Conservation (phyloP, 2,888 invertebrate genomes). For the Euzophera pinguis region DNA sequence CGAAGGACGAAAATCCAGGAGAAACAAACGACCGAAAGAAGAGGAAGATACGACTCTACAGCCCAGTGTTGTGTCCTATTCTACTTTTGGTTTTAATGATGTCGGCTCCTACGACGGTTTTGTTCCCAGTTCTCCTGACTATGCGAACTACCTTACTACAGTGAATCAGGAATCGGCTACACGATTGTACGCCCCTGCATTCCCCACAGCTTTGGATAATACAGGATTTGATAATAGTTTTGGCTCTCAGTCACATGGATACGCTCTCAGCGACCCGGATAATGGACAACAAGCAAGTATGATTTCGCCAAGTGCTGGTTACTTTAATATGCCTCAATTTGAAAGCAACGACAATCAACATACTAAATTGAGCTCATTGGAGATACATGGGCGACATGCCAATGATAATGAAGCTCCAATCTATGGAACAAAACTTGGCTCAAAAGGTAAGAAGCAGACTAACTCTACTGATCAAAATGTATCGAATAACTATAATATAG, state of each 20-base stretch:
- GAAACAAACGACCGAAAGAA: constrained; percentile 47
- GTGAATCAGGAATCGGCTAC: constrained; percentile 53
- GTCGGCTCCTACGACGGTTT: constrained; percentile 65
- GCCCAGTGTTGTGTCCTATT: constrained; percentile 67
- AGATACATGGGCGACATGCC: constrained; percentile 31
- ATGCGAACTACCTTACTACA: constrained; percentile 47
- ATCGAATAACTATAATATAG: constrained; percentile 33
- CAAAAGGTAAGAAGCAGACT: constrained; percentile 41
- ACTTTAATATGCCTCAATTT: constrained; percentile 44
- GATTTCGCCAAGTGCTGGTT: constrained; percentile 43
- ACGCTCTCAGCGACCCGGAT: constrained; percentile 34
- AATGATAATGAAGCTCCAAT: constrained; percentile 46
- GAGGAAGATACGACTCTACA: constrained; percentile 54
- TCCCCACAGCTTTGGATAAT: constrained; percentile 57
- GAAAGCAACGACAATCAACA: constrained; percentile 37
- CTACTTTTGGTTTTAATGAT: constrained; percentile 70
- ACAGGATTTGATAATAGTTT: constrained; percentile 45
- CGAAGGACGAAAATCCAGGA: constrained; percentile 52
- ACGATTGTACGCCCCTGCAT: constrained; percentile 61
- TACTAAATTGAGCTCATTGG: constrained; percentile 36
- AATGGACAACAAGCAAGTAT: constrained; percentile 44
- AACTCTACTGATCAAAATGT: constrained; percentile 45
- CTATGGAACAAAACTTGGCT: constrained; percentile 62
- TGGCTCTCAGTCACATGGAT: constrained; percentile 41
- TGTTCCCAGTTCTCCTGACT: constrained; percentile 66